Percentiles rank a stretch among this genome's conserved stretches.
Evolutionary conservation across 2,888 invertebrate species (phyloP).

Genomic region (Nectonema munidae): DNA sequence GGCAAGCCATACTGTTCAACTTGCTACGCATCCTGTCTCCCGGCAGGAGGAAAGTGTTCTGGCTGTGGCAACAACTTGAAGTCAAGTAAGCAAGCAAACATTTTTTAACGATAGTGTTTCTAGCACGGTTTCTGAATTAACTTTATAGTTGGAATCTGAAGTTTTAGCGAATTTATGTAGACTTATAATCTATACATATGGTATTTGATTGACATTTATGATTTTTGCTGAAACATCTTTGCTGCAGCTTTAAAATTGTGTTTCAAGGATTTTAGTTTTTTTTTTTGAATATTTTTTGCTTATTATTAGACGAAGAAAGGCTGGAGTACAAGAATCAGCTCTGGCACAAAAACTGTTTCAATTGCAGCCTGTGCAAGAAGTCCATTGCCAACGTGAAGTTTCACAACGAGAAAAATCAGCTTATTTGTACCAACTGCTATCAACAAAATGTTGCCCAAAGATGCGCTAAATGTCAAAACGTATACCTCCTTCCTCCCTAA

Average conservation of each 20-base stretch:
- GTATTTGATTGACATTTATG: too few species aligned
- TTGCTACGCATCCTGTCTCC: conserved; percentile 22
- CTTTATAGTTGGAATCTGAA: too few species aligned
- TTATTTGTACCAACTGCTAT: conserved; percentile 25
- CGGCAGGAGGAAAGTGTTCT: conserved; percentile 7
- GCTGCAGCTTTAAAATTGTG: too few species aligned
- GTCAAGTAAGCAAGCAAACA: too few species aligned
- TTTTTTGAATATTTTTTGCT: background rate
- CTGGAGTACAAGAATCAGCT: conserved; percentile 16
- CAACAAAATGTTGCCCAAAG: conserved; percentile 24
- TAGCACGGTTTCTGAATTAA: too few species aligned
- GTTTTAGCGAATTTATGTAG: too few species aligned
- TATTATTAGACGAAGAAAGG: background rate
- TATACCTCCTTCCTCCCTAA: too few species aligned
- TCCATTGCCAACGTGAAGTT: conserved; percentile 23
- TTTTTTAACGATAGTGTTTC: too few species aligned
- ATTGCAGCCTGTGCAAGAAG: conserved; percentile 23
- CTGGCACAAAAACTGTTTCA: conserved; percentile 16
- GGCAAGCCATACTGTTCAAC: conserved; percentile 25
- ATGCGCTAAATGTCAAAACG: conserved; percentile 17
- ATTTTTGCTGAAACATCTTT: too few species aligned
- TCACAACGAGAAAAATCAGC: conserved; percentile 25
- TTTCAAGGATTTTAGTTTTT: too few species aligned
- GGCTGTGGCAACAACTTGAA: background rate
- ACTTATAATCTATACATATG: too few species aligned